A percentile compares a stretch with the other conserved stretches of the same genome.
These are phyloP conservation scores for Ptychadena robeensis DNA, from an alignment of 2,797 vertebrate species.

Conservation along the genomic window DNA sequence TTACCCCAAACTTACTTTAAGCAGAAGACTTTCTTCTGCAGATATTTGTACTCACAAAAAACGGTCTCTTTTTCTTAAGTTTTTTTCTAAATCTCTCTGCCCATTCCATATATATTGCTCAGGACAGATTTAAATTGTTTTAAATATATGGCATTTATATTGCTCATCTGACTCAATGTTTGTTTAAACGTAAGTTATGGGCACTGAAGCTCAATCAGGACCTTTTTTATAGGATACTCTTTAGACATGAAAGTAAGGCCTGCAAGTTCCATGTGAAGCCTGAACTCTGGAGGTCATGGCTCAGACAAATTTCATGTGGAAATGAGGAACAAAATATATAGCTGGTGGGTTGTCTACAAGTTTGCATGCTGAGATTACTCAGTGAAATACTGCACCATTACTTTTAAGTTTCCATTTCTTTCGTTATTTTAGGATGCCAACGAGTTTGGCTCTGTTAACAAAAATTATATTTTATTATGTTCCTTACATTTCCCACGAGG, in stretches of 20 bases:
- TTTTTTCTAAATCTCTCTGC: neutral
- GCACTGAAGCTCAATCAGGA: neutral
- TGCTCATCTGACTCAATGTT: neutral
- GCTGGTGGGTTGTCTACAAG: neutral
- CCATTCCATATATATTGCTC: neutral
- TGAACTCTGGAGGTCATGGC: neutral
- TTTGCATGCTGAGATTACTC: conserved; percentile 9
- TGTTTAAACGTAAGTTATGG: neutral
- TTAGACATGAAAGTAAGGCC: neutral
- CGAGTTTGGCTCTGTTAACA: conserved; percentile 4
- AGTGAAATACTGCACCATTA: neutral
- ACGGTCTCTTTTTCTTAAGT: too few relatives aligned
- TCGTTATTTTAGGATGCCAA: conserved; percentile 26
- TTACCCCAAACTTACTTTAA: too few relatives aligned
- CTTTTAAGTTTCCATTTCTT: conserved; percentile 11
- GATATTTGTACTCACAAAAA: too few relatives aligned
- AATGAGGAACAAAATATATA: neutral
- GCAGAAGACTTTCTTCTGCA: too few relatives aligned
- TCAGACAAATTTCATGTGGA: neutral
- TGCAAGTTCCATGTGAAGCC: neutral
- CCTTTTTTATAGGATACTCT: neutral
- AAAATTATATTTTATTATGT: conserved; percentile 34
- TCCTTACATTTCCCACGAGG: conserved; percentile 16
- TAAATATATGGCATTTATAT: neutral
- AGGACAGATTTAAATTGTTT: neutral